A percentile compares a stretch with the other conserved stretches of the same genome.
Evolutionary conservation across 2,113 vertebrate genomes (phyloP).

Genomic region (Corapipo altera): DNA sequence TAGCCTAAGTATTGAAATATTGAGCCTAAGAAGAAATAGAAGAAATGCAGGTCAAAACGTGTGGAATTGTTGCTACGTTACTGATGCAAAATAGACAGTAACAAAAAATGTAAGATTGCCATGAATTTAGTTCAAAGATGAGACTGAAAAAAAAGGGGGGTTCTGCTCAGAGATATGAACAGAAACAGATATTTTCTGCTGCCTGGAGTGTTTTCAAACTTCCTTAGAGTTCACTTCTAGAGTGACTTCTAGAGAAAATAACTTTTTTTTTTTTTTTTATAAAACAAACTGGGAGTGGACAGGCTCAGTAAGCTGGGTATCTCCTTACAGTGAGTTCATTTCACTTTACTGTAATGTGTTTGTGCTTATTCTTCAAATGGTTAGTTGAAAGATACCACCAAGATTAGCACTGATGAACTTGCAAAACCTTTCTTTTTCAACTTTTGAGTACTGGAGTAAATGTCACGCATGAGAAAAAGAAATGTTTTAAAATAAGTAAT

Average conservation of each 20-base stretch:
- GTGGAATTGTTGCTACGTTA: not conserved
- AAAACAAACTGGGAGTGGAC: not conserved
- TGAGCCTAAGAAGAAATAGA: not conserved
- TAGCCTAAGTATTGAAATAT: not conserved
- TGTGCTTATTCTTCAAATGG: not conserved
- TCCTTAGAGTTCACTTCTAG: not conserved
- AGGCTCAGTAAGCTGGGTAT: not conserved
- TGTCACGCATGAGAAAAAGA: not conserved
- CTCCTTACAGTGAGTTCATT: not conserved
- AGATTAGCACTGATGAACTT: not conserved
- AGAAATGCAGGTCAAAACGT: not conserved
- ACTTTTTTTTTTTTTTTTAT: not conserved
- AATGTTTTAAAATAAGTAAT: not conserved
- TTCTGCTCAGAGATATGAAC: not conserved
- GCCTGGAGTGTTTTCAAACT: not conserved
- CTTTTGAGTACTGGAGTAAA: not conserved
- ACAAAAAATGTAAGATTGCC: not conserved
- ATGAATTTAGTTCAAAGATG: not conserved
- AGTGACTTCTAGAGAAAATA: not conserved
- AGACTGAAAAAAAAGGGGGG: not conserved
- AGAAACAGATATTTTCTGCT: not conserved
- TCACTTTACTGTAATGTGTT: not conserved
- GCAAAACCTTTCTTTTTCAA: not conserved
- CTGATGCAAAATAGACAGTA: not conserved
- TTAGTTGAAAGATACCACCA: not conserved